Evolutionary conservation across 2,888 invertebrate species (phyloP).

Genomic region (Chloromyia formosa): DNA sequence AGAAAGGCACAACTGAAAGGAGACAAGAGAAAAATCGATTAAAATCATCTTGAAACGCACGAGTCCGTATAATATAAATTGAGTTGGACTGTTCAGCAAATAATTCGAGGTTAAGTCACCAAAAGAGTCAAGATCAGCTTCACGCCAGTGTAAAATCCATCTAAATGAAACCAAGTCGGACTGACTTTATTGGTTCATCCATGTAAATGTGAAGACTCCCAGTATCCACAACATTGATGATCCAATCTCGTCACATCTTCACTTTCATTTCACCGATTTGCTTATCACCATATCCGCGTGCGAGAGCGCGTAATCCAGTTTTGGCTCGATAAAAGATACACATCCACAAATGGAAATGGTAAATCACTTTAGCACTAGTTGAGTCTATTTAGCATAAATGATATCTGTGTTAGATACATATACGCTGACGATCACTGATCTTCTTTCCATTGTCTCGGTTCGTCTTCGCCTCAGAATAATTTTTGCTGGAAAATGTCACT

Average conservation of each 20-base stretch:
- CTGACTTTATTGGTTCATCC: background rate
- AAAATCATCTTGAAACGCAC: background rate
- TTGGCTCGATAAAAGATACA: slow-evolving; percentile 19
- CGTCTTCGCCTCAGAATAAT: background rate
- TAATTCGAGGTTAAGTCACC: too few species aligned
- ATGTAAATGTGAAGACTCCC: background rate
- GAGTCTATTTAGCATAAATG: background rate
- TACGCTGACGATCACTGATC: background rate
- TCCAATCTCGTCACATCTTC: slow-evolving; percentile 29
- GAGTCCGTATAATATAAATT: too few species aligned
- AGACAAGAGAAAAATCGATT: background rate
- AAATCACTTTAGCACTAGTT: slow-evolving; percentile 32
- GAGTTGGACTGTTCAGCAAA: too few species aligned
- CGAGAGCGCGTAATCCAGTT: slow-evolving; percentile 36
- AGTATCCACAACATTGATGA: slow-evolving; percentile 19
- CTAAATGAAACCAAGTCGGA: too few species aligned
- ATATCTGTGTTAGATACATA: background rate
- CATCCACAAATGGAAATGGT: slow-evolving; percentile 30
- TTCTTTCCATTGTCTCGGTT: background rate
- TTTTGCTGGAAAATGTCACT: background rate
- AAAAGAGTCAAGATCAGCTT: too few species aligned
- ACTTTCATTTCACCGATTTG: slow-evolving; percentile 19
- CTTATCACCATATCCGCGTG: slow-evolving; percentile 3
- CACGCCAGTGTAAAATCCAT: too few species aligned
- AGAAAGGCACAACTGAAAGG: slow-evolving; percentile 73